These are phyloP conservation scores for pig (Sus scrofa) DNA, from an alignment of 2,113 vertebrate genomes.

Conservation along the genomic window T2T-Sscrofa CM000819.6:134295001-134295500, in stretches of 20 bases:
- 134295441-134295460: background rate
- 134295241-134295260: too few species aligned
- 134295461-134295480: background rate
- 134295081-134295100: background rate
- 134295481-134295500: background rate
- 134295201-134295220: background rate
- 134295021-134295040: too few species aligned
- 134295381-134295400: background rate
- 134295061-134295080: background rate
- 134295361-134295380: background rate
- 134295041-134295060: background rate
- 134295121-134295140: background rate
- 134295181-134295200: background rate
- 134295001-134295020: too few species aligned
- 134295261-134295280: background rate
- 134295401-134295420: constrained; percentile 7
- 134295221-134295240: background rate
- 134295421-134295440: background rate
- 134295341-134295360: background rate
- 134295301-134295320: background rate
- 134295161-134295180: background rate
- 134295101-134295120: background rate
- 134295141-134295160: background rate
- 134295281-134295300: background rate
- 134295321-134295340: background rate